phyloP scores from a whole-genome alignment of 2,797 vertebrate genomes.

The Sebastes variabilis region DNA sequence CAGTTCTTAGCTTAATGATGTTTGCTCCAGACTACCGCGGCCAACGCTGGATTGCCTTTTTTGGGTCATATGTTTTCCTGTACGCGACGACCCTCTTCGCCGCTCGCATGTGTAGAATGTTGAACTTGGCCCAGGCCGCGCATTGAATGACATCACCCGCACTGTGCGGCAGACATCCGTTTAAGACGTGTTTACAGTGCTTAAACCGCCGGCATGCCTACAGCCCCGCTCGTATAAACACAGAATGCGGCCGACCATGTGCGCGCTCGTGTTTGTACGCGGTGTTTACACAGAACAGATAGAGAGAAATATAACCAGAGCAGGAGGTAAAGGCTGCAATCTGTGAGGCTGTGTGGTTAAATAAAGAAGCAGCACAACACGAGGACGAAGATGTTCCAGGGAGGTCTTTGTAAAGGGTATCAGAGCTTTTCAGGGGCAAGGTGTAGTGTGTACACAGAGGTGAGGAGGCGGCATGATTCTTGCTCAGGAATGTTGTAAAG shows the following conservation, averaged over 20 bases:
- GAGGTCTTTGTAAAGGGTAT: conserved; percentile 52
- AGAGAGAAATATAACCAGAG: conserved; percentile 48
- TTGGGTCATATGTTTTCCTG: conserved; percentile 64
- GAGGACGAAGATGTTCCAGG: conserved; percentile 18
- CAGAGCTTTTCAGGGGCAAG: conserved; percentile 42
- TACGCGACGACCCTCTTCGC: conserved; percentile 1
- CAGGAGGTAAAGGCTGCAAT: conserved; percentile 32
- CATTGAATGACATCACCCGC: conserved; percentile 66
- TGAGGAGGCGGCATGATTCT: conserved; percentile 43
- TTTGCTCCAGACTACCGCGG: conserved; percentile 63
- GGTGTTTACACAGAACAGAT: conserved; percentile 64
- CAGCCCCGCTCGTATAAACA: conserved; percentile 64
- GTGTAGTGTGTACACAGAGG: conserved; percentile 58
- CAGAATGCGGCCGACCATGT: conserved; percentile 52
- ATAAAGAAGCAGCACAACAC: conserved; percentile 15
- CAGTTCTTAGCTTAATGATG: conserved; percentile 67
- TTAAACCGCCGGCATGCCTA: conserved; percentile 60
- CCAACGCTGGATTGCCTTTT: conserved; percentile 59
- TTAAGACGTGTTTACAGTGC: conserved; percentile 71
- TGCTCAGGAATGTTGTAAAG: conserved; percentile 64
- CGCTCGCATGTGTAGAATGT: conserved; percentile 46
- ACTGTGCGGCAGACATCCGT: conserved; percentile 65
- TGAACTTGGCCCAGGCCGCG: conserved; percentile 55
- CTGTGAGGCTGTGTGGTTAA: conserved; percentile 33
- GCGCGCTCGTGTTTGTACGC: conserved; percentile 24